Conservation (phyloP, 2,113 vertebrate species). For the Xyrauchen texanus region DNA sequence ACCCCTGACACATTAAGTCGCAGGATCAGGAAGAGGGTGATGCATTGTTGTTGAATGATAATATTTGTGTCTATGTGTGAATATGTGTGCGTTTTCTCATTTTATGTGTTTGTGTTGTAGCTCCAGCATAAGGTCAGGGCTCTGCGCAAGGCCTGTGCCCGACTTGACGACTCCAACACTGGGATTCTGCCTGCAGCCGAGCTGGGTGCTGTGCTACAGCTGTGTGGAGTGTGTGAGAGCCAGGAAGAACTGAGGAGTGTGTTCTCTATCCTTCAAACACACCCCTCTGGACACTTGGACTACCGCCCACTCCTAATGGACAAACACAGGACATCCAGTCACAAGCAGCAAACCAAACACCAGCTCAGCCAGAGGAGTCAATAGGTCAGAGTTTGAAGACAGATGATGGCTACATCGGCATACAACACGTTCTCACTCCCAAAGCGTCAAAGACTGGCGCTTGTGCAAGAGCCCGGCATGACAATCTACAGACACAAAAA, state of each 20-base stretch:
- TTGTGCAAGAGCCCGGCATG: too few species aligned
- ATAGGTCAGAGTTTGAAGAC: constrained; percentile 19
- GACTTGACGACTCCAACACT: constrained; percentile 47
- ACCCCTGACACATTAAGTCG: constrained; percentile 27
- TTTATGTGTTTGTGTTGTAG: constrained; percentile 28
- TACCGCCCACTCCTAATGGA: constrained; percentile 59
- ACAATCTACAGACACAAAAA: too few species aligned
- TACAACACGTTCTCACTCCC: not conserved
- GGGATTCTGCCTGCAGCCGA: constrained; percentile 50
- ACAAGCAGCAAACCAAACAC: not conserved
- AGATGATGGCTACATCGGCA: not conserved
- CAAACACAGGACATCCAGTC: constrained; percentile 11
- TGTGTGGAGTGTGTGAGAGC: constrained; percentile 53
- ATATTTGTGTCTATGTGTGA: not conserved
- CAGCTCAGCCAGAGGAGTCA: constrained; percentile 12
- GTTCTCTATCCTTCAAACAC: constrained; percentile 56
- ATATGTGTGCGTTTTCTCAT: not conserved
- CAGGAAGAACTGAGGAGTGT: constrained; percentile 53
- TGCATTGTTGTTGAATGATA: not conserved
- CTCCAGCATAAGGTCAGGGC: constrained; percentile 50
- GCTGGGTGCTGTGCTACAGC: constrained; percentile 54
- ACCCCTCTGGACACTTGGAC: constrained; percentile 55
- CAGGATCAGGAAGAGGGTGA: constrained; percentile 51
- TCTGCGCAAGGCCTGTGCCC: constrained; percentile 56
- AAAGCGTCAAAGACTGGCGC: too few species aligned